Evolutionary conservation across 2,888 invertebrate genomes (phyloP).

Genomic region (Sinodicranocentrus sp.): DNA sequence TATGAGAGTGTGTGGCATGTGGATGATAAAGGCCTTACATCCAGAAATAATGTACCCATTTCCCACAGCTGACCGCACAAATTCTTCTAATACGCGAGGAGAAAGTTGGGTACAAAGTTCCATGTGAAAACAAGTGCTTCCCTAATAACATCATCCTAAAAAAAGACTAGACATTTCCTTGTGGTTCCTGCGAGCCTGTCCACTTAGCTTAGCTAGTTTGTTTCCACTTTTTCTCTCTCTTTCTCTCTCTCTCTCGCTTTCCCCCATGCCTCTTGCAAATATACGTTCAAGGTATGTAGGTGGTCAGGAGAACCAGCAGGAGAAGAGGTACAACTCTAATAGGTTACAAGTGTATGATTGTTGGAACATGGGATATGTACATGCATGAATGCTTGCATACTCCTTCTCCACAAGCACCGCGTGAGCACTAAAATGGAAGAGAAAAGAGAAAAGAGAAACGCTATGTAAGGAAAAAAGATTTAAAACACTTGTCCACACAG

Average conservation of each 20-base stretch:
- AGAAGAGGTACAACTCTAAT: constrained; percentile 6
- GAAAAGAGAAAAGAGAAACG: background rate
- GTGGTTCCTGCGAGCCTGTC: constrained; percentile 21
- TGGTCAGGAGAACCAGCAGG: background rate
- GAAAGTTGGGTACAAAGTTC: constrained; percentile 51
- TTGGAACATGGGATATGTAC: constrained; percentile 29
- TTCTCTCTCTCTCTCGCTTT: background rate
- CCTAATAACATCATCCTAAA: constrained; percentile 50
- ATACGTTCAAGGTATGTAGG: constrained; percentile 12
- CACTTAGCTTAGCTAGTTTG: constrained; percentile 21
- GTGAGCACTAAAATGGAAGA: constrained; percentile 2
- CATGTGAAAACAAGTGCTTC: constrained; percentile 58
- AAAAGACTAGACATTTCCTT: constrained; percentile 21
- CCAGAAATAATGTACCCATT: constrained; percentile 66
- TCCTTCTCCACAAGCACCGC: too few relatives aligned
- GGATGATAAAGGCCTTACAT: constrained; percentile 56
- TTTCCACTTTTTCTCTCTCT: constrained; percentile 13
- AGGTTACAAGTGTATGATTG: constrained; percentile 12
- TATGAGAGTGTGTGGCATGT: constrained; percentile 26
- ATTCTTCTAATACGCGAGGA: constrained; percentile 33
- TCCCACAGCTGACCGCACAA: constrained; percentile 67
- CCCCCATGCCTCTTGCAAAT: background rate
- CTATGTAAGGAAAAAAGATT: constrained; percentile 38
- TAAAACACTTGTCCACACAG: constrained; percentile 61
- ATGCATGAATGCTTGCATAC: constrained; percentile 9